Evolutionary conservation across 2,113 vertebrate species (phyloP).

Genomic region (Sylvietta virens): DNA sequence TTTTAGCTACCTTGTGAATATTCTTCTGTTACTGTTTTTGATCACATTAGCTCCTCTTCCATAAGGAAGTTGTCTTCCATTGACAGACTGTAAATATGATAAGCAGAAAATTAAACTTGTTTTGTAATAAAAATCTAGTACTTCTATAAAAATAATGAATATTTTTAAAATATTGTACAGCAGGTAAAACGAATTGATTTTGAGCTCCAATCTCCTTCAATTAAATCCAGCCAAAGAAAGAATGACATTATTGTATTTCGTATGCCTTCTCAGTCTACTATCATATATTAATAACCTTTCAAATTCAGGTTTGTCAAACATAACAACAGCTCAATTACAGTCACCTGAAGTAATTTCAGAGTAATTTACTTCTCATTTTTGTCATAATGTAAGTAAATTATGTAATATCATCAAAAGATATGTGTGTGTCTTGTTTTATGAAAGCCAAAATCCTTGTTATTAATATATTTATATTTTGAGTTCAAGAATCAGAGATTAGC

Average conservation of each 20-base stretch:
- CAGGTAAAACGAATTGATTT: neutral
- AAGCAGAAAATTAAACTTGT: neutral
- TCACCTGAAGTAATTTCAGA: neutral
- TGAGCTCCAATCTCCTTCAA: neutral
- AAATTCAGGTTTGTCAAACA: neutral
- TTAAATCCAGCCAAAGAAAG: neutral
- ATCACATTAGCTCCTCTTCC: neutral
- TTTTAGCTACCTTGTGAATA: neutral
- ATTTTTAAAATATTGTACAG: neutral
- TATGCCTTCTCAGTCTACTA: neutral
- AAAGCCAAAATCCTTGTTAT: neutral
- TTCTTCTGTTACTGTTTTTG: neutral
- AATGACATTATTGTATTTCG: neutral
- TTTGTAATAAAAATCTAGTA: neutral
- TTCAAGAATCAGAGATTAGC: neutral
- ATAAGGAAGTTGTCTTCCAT: neutral
- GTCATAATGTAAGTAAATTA: neutral
- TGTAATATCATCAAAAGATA: neutral
- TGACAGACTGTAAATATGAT: neutral
- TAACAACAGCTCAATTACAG: neutral
- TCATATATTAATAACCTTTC: neutral
- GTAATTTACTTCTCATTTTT: neutral
- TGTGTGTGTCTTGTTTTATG: neutral
- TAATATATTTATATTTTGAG: neutral
- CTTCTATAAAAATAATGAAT: neutral